These are phyloP conservation scores for Salminus brasiliensis DNA, from an alignment of 2,113 vertebrate genomes.

Conservation along the genomic window DNA sequence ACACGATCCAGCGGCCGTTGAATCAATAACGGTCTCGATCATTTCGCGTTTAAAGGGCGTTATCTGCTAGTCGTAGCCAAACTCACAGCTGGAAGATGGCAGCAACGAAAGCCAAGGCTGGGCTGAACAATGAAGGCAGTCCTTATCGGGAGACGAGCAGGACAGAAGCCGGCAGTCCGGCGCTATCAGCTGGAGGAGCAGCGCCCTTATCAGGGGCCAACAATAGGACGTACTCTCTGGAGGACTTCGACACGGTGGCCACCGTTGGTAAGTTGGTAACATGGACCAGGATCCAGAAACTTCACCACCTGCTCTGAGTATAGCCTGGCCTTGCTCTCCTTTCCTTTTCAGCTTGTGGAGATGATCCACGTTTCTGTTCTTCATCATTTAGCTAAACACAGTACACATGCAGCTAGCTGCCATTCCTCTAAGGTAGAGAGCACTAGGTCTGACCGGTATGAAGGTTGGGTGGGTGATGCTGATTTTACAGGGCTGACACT, in stretches of 20 bases:
- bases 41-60: neutral
- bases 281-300: too few relatives aligned
- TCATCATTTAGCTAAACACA: too few relatives aligned
- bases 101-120: constrained; percentile 68
- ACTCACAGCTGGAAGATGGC: constrained; percentile 67
- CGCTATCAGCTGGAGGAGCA: constrained; percentile 59
- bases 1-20: constrained; percentile 23
- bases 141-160: constrained; percentile 63
- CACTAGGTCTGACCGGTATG: too few relatives aligned
- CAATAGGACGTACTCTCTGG: constrained; percentile 71
- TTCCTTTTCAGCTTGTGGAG: neutral
- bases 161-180: constrained; percentile 49
- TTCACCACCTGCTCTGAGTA: neutral
- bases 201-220: constrained; percentile 53
- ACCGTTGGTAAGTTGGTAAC: constrained; percentile 80
- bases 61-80: neutral
- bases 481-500: too few relatives aligned
- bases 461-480: too few relatives aligned
- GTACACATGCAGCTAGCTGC: too few relatives aligned
- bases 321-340: neutral
- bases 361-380: neutral
- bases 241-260: constrained; percentile 86
- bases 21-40: constrained; percentile 3
- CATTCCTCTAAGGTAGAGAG: too few relatives aligned
- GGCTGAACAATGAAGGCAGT: constrained; percentile 64